Evolutionary conservation across 2,888 invertebrate genomes (phyloP).

Genomic region (Leptopterna dolabrata): DNA sequence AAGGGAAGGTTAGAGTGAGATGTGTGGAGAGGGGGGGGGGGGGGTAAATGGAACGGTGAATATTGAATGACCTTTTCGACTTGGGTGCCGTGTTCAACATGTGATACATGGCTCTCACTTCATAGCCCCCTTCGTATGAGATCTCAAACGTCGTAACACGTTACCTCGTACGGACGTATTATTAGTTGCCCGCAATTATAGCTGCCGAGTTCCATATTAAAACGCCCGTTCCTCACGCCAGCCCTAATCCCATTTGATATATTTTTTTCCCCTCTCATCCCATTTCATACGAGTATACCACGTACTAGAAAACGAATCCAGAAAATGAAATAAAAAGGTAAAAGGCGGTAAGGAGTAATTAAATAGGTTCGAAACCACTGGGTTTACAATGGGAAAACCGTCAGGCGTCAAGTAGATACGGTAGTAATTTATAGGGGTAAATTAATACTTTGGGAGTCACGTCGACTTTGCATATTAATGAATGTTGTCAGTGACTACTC

Average conservation of each 20-base stretch:
- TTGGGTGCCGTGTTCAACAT: conserved; percentile 18
- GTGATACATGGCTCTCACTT: conserved; percentile 10
- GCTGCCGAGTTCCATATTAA: background rate
- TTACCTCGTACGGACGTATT: background rate
- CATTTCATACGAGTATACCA: background rate
- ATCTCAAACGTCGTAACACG: background rate
- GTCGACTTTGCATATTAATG: background rate
- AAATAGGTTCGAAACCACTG: background rate
- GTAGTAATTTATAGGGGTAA: background rate
- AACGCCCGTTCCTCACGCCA: background rate
- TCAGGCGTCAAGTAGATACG: background rate
- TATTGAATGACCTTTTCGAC: conserved; percentile 10
- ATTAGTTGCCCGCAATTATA: conserved; percentile 7
- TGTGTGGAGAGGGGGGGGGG: background rate
- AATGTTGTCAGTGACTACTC: no score
- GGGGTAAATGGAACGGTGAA: conserved; percentile 31
- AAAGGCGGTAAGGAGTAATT: background rate
- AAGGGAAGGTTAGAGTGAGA: background rate
- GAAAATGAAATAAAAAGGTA: background rate
- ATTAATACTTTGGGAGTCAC: background rate
- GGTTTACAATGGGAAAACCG: background rate
- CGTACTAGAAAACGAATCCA: background rate
- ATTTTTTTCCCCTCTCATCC: background rate
- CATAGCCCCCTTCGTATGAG: background rate
- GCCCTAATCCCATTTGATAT: background rate